These are phyloP conservation scores for Chydorus sphaericus DNA, from an alignment of 2,888 invertebrate species.

Conservation along the genomic window DNA sequence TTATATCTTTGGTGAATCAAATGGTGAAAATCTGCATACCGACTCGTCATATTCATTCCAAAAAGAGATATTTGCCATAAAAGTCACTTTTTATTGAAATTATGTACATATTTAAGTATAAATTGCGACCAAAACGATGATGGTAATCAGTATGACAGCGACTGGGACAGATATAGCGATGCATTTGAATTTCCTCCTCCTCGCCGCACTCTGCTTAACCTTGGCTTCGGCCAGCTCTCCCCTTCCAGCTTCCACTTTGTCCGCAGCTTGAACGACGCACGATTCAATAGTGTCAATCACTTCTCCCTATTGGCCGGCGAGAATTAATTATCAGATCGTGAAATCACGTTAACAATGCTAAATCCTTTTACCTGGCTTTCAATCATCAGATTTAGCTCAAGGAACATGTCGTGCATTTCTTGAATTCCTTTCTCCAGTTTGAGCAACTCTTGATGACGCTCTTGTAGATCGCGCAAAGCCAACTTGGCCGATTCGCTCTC, in stretches of 20 bases:
- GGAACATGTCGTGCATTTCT: background rate
- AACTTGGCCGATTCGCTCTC: background rate
- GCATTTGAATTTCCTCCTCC: background rate
- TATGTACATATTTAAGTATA: no score
- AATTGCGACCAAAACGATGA: no score
- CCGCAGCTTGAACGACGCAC: background rate
- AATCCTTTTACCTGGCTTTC: background rate
- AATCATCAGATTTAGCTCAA: background rate
- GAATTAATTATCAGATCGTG: no score
- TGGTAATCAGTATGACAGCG: no score
- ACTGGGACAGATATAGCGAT: background rate
- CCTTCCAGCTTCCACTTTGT: background rate
- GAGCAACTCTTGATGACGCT: background rate
- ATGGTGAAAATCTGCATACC: no score
- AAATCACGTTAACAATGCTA: no score
- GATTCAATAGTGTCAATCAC: background rate
- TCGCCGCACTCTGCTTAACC: background rate
- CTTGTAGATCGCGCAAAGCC: background rate
- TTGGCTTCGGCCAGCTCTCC: background rate
- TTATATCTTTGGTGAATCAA: no score
- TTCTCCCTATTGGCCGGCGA: background rate
- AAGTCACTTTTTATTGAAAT: no score
- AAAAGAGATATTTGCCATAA: no score
- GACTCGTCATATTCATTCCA: no score
- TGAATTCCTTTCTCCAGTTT: background rate